phyloP scores from a whole-genome alignment of 2,113 vertebrate species.

The Phyllopteryx taeniolatus region DNA sequence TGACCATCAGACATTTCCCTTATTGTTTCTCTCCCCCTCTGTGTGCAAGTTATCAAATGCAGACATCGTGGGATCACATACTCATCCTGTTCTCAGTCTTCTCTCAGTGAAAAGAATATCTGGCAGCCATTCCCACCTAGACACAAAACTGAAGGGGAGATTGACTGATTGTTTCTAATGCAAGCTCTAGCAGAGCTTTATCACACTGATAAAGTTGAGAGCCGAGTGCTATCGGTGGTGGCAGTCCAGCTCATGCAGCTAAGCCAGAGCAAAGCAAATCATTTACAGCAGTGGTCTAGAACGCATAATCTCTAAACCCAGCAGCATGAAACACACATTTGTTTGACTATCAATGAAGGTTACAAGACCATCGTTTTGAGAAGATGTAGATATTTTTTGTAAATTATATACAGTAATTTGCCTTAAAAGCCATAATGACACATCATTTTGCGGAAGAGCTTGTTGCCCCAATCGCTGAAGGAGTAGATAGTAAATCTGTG shows the following conservation, averaged over 20 bases:
- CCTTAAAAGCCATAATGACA: not conserved
- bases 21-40: conserved; percentile 11
- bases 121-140: conserved; percentile 31
- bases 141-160: conserved; percentile 31
- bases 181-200: conserved; percentile 39
- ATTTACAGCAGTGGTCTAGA: conserved; percentile 52
- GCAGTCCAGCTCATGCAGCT: conserved; percentile 51
- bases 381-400: not conserved
- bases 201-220: conserved; percentile 50
- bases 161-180: conserved; percentile 58
- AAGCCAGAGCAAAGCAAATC: conserved; percentile 59
- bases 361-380: not conserved
- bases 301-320: conserved; percentile 5
- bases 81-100: conserved; percentile 45
- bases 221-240: conserved; percentile 55
- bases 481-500: not conserved
- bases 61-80: conserved; percentile 61
- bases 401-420: no score
- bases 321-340: not conserved
- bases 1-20: not conserved
- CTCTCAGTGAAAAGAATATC: conserved; percentile 14
- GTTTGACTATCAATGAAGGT: not conserved
- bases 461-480: not conserved
- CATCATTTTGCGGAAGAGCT: no score
- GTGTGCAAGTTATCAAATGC: conserved; percentile 32